Evolutionary conservation across 2,113 vertebrate species (phyloP).

Genomic region (Spermophilus dauricus): DNA sequence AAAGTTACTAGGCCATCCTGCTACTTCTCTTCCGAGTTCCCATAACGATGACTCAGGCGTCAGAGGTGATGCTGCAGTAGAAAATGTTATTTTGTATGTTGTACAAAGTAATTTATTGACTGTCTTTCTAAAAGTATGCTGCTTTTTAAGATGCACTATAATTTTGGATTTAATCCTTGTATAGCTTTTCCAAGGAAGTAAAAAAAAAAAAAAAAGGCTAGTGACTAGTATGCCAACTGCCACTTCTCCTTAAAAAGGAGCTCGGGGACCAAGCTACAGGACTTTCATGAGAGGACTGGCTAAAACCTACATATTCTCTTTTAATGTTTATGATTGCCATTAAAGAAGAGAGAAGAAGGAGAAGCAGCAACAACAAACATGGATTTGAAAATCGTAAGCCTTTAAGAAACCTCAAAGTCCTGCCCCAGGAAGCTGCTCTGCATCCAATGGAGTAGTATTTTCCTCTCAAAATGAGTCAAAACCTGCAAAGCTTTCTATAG

Average conservation of each 20-base stretch:
- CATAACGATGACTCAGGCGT: slow-evolving; percentile 88
- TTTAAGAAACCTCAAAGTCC: slow-evolving; percentile 48
- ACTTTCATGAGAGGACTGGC: slow-evolving; percentile 78
- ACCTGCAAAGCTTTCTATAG: neutral
- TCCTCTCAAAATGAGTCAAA: neutral
- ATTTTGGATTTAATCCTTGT: slow-evolving; percentile 90
- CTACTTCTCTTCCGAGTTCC: slow-evolving; percentile 85
- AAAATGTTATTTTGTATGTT: slow-evolving; percentile 89
- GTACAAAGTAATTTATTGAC: slow-evolving; percentile 91
- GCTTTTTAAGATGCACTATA: slow-evolving; percentile 91
- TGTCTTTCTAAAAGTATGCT: slow-evolving; percentile 91
- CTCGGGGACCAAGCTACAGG: slow-evolving; percentile 68
- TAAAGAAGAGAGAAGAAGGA: slow-evolving; percentile 69
- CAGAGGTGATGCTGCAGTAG: slow-evolving; percentile 90
- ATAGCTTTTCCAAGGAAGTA: slow-evolving; percentile 88
- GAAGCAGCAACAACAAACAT: neutral
- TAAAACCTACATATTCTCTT: slow-evolving; percentile 70
- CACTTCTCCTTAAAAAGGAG: slow-evolving; percentile 86
- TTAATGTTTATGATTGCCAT: slow-evolving; percentile 67
- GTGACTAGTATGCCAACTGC: slow-evolving; percentile 86
- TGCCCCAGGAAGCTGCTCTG: slow-evolving; percentile 50
- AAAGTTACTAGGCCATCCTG: slow-evolving; percentile 81
- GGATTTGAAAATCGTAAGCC: slow-evolving; percentile 33
- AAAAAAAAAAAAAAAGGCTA: slow-evolving; percentile 82
- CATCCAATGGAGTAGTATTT: neutral